A percentile compares a stretch with the other conserved stretches of the same genome.
Conservation (phyloP, 2,888 invertebrate species). For the Mimachlamys varia region DNA sequence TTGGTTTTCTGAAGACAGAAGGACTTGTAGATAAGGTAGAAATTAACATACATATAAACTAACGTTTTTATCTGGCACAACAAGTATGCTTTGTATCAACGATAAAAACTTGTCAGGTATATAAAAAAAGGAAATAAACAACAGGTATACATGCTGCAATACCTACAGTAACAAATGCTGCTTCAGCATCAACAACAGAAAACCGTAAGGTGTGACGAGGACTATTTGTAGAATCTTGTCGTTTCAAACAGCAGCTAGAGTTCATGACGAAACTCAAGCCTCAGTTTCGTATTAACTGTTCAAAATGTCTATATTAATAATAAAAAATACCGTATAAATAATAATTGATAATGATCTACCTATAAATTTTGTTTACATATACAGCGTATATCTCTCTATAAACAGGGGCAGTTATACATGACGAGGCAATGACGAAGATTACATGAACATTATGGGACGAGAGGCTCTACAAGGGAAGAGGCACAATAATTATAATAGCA, state of each 20-base stretch:
- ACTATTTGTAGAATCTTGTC: background rate
- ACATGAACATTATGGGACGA: background rate
- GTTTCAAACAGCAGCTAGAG: background rate
- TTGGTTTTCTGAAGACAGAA: background rate
- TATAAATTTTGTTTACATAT: conserved; percentile 14
- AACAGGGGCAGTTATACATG: conserved; percentile 10
- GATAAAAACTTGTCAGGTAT: conserved; percentile 28
- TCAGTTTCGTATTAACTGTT: background rate
- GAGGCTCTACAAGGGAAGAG: background rate
- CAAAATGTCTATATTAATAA: background rate
- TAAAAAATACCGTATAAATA: conserved; percentile 26
- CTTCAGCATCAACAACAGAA: background rate
- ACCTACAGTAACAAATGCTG: conserved; percentile 13
- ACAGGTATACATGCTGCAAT: background rate
- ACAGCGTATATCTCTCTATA: background rate
- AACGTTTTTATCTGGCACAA: background rate
- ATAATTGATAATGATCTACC: background rate
- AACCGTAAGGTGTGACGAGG: background rate
- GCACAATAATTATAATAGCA: background rate
- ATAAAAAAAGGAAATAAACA: background rate
- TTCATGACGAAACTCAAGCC: background rate
- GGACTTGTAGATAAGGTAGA: background rate
- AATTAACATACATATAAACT: conserved; percentile 8
- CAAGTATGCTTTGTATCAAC: background rate
- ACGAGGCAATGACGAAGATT: background rate